Evolutionary conservation across 1,140 invertebrate species (phyloP).

Genomic region (Chelonus insularis): DNA sequence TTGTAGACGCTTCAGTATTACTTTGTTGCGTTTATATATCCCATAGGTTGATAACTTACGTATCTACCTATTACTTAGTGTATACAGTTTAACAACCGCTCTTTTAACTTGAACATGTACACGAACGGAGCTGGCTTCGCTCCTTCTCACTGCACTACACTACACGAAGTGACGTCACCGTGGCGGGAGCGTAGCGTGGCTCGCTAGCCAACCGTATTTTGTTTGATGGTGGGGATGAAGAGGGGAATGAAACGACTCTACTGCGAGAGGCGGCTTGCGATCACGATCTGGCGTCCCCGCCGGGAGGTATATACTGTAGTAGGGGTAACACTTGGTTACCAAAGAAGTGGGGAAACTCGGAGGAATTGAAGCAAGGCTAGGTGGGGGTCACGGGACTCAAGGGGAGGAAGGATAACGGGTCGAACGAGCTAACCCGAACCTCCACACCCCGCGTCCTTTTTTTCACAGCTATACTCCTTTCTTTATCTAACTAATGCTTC

Average conservation of each 20-base stretch:
- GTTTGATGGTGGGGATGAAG: conserved; percentile 36
- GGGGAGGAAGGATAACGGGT: conserved; percentile 58
- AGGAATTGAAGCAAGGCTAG: conserved; percentile 48
- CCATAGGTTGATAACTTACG: no score
- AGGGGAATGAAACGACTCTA: conserved; percentile 54
- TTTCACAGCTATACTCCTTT: not conserved
- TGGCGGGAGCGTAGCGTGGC: conserved; percentile 58
- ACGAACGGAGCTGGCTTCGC: conserved; percentile 49
- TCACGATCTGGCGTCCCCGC: conserved; percentile 37
- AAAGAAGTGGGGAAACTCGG: not conserved
- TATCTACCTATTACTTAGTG: not conserved
- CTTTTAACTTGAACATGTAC: conserved; percentile 39
- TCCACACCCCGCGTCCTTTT: conserved; percentile 1
- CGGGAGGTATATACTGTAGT: conserved; percentile 30
- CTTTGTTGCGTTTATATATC: no score
- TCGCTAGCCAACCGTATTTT: conserved; percentile 47
- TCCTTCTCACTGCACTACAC: conserved; percentile 62
- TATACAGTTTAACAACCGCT: conserved; percentile 21
- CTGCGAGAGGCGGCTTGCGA: conserved; percentile 37
- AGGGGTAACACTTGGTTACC: not conserved
- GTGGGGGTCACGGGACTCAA: conserved; percentile 38
- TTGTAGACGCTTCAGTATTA: no score
- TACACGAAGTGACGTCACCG: conserved; percentile 63
- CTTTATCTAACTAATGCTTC: not conserved
- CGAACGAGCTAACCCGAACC: conserved; percentile 60